These are phyloP conservation scores for Pangasianodon hypophthalmus DNA, from an alignment of 2,113 vertebrate genomes.

Conservation along the genomic window DNA sequence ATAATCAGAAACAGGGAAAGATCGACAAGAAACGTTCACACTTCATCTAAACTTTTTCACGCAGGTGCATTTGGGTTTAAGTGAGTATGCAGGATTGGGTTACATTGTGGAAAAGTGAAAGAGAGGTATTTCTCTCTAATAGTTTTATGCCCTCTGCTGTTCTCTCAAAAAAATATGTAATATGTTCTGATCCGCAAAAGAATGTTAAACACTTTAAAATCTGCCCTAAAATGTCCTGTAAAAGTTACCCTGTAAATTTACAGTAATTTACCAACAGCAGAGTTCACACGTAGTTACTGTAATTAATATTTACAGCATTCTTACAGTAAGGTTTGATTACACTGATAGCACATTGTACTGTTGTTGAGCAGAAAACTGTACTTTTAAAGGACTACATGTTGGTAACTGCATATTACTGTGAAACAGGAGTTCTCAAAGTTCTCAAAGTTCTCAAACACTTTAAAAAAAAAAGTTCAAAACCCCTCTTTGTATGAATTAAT, in stretches of 20 bases:
- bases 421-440: background rate
- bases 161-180: background rate
- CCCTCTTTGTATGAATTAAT: too few relatives aligned
- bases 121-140: background rate
- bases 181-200: slow-evolving; percentile 11
- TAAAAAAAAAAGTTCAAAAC: too few relatives aligned
- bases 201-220: slow-evolving; percentile 12
- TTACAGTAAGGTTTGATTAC: background rate
- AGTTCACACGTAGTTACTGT: background rate
- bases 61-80: background rate
- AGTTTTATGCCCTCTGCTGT: background rate
- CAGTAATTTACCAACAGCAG: background rate
- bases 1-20: background rate
- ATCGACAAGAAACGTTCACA: background rate
- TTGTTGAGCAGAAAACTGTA: background rate
- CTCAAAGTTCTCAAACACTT: too few relatives aligned
- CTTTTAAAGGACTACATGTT: too few relatives aligned
- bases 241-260: background rate
- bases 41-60: background rate
- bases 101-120: background rate
- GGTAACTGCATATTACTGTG: too few relatives aligned
- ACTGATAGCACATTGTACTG: background rate
- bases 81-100: background rate
- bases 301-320: background rate
- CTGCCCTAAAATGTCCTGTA: background rate